These are phyloP conservation scores for Dryobates pubescens DNA, from an alignment of 2,797 vertebrate species.

Conservation along the genomic window DNA sequence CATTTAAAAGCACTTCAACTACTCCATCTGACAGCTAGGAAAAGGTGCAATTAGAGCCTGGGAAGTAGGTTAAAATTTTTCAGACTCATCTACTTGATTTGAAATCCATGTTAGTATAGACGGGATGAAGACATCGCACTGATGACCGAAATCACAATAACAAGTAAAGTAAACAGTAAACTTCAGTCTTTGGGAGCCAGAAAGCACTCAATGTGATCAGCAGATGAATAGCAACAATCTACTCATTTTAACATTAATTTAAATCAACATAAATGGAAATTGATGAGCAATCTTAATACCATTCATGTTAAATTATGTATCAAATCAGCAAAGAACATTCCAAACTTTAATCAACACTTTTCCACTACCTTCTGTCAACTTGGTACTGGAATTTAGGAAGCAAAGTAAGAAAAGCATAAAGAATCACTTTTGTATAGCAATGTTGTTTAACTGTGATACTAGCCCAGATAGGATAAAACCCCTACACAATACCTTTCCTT, in stretches of 20 bases:
- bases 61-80: not conserved
- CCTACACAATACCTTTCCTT: not conserved
- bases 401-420: not conserved
- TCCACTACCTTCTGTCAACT: not conserved
- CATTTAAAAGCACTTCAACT: not conserved
- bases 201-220: not conserved
- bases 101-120: not conserved
- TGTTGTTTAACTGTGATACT: not conserved
- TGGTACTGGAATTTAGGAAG: not conserved
- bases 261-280: not conserved
- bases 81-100: not conserved
- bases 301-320: not conserved
- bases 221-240: not conserved
- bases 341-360: not conserved
- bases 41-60: not conserved
- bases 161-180: not conserved
- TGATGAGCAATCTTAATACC: not conserved
- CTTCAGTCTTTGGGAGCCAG: not conserved
- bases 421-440: not conserved
- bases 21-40: not conserved
- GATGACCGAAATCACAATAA: not conserved
- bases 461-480: not conserved
- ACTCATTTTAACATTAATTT: not conserved
- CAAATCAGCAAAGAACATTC: not conserved
- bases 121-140: not conserved